Evolutionary conservation across 1,140 invertebrate genomes (phyloP), one percentile per base, ranked within the genome.

Genomic region (Drosophila persimilis): DNA sequence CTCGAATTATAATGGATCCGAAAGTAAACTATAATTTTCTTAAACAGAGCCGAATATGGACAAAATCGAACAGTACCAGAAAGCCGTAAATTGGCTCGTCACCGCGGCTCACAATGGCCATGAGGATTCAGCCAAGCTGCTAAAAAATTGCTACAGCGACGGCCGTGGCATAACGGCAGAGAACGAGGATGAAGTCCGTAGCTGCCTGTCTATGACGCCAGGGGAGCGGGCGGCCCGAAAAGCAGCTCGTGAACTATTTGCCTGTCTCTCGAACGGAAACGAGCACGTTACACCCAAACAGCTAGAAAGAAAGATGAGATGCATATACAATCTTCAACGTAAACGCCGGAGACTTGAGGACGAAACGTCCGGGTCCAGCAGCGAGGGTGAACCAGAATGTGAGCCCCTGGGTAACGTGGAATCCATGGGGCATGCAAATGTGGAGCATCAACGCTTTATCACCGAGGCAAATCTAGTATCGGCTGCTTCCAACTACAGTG

Each of bases 31-130:
- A 3, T 24, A 3, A 2, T 1, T 24, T 6, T n/a, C 7, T 2
- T 2, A 20, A 22, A 24, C 55, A 85, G 73, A 93, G 73, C 92
- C 93, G 9, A 78, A 86, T 31, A 26, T 81, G 35, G 69, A 65
- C 13, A 67, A 86, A 9, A 61, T 43, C 17, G 76, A 67, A 43
- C 92, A 93, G 47, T 93, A 92, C 72, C 92, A 93, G 70, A 93
- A 93, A 61, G 97, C 96, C 0, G 94, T 98, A 43, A 95, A 96
- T 80, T 98, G 97, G 97, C 90, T 98, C 6, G 95, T 97, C 13
- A 95, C 95, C 92, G 96, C 97, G 1, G 97, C 97, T 0, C 95
- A 97, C 81, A 96, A 98, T 91, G 97, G 97, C 2, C 97, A 97
- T 90, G 93, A 95, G 65, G 96, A 97, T 90, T 97, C 97, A 3